Conservation (phyloP, 1,140 invertebrate genomes). For the Drosophila pallidifrons region DNA sequence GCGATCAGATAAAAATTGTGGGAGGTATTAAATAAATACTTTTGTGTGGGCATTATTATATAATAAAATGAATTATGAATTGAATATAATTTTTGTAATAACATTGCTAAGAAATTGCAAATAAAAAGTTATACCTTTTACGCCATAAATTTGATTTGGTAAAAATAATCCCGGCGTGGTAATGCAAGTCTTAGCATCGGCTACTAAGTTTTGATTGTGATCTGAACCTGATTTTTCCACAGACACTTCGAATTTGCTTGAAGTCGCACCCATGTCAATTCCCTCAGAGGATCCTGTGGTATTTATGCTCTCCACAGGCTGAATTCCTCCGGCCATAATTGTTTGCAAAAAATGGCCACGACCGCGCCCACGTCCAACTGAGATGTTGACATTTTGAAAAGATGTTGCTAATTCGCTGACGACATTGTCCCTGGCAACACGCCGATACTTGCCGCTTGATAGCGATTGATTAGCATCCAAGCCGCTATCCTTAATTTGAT, state of each 20-base stretch:
- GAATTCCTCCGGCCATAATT: slow-evolving; percentile 1
- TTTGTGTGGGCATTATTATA: no score
- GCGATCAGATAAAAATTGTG: no score
- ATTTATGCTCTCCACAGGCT: not conserved
- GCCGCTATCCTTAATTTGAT: slow-evolving; percentile 32
- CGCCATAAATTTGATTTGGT: slow-evolving; percentile 14
- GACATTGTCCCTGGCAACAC: not conserved
- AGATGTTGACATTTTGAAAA: slow-evolving; percentile 23
- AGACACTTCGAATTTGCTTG: not conserved
- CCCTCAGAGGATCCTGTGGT: not conserved
- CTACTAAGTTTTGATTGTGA: not conserved
- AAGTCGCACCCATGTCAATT: not conserved
- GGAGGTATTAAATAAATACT: no score
- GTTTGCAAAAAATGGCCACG: slow-evolving; percentile 30
- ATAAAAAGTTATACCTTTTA: slow-evolving; percentile 4
- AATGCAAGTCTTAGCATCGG: not conserved
- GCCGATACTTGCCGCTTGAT: slow-evolving; percentile 30
- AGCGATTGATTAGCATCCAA: slow-evolving; percentile 21
- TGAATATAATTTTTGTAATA: no score
- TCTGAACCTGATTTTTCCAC: not conserved
- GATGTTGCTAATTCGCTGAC: slow-evolving; percentile 17
- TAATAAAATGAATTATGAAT: no score
- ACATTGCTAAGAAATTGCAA: no score
- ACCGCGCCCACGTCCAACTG: slow-evolving; percentile 25
- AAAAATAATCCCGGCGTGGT: not conserved